Evolutionary conservation across 1,140 invertebrate genomes (phyloP), one percentile per base, ranked within the genome.

Genomic region (Antheraea pernyi): DNA sequence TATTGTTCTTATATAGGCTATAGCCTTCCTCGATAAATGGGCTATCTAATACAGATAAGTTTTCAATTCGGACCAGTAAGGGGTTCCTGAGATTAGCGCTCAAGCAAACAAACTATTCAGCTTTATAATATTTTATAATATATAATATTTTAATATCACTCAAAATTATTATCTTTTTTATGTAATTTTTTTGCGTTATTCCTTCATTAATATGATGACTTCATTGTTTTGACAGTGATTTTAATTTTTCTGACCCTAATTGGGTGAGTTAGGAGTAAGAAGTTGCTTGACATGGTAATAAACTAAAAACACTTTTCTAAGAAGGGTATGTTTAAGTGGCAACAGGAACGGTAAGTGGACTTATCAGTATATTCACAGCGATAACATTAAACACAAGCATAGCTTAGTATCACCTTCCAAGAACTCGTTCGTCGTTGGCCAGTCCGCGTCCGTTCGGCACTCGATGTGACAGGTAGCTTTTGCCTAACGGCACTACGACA

Each of bases 361-460:
- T 88, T 91, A 91, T 91, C 86, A 74, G 83, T 85, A 79, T 84
- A 80, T 84, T 86, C 84, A 84, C 79, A 81, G 79, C 86, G 89
- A 91, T 89, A 91, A 89, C 85, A 84, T 91, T 88, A 83, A 85
- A 53, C 46, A 53, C 46, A 53, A 87, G 88, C 81, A 89, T 81
- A 81, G 78, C 83, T 80, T 79, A 82, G 84, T 86, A 85, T 88
- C 83, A 80, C 81, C 86, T 91, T 91, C 89, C 76, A 67, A 88
- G 89, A 91, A 59, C 64, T 48, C 65, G 53, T 59, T 53, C 65
- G 68, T 80, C 74, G 75, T 69, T 61, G 22, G 69, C 13, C 39
- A 11, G 39, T 11, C 39, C 39, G 39, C 39, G 39, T 42, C 46
- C 46, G 46, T 53, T n/a, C 46, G 46, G 46, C 19, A 61, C 19